These are phyloP conservation scores for Macaca fascicularis DNA, from an alignment of 2,113 vertebrate genomes.

Conservation along the genomic window DNA sequence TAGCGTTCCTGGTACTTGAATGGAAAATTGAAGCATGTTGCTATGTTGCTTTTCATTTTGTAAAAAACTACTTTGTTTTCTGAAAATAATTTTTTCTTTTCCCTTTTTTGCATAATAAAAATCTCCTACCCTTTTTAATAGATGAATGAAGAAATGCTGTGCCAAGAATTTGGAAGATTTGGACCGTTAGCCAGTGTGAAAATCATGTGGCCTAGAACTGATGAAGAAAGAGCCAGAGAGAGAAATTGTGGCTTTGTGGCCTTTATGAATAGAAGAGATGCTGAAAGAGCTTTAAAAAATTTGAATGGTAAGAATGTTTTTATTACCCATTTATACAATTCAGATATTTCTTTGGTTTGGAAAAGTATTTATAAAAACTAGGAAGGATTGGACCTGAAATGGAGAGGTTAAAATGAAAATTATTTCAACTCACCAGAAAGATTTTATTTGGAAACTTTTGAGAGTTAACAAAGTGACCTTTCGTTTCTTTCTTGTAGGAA, in stretches of 20 bases:
- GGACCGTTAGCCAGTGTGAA: conserved; percentile 98
- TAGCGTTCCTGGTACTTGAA: neutral
- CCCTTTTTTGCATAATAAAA: neutral
- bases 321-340: neutral
- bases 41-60: neutral
- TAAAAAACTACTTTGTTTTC: conserved; percentile 46
- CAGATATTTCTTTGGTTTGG: neutral
- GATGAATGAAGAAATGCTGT: conserved; percentile 99
- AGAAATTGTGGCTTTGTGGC: conserved; percentile 99
- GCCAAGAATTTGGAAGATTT: conserved; percentile 98
- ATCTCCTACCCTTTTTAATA: conserved; percentile 65
- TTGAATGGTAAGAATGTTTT: conserved; percentile 90
- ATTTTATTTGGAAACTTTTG: neutral
- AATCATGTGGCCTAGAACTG: conserved; percentile 99
- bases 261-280: conserved; percentile 99
- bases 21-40: neutral
- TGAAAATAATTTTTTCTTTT: neutral
- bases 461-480: neutral
- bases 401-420: conserved; percentile 28
- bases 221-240: conserved; percentile 98
- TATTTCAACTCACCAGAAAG: neutral
- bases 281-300: conserved; percentile 97
- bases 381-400: neutral
- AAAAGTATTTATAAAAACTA: conserved; percentile 25
- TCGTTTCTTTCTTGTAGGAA: conserved; percentile 86